phyloP scores from a whole-genome alignment of 2,888 invertebrate species.

The Toxonevra muliebris region DNA sequence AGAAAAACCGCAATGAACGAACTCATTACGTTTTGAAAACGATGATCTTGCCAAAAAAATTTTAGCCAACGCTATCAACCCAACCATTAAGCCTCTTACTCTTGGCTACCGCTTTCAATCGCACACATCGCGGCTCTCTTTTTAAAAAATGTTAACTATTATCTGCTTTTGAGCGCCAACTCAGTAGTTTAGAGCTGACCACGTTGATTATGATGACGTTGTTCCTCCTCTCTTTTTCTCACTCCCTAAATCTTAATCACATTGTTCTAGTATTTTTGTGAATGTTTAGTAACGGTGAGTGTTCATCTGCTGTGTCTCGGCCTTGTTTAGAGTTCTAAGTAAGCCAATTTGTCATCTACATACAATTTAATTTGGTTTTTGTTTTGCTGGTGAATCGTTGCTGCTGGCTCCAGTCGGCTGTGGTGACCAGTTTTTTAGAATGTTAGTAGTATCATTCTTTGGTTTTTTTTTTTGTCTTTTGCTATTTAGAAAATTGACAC shows the following conservation, averaged over 20 bases:
- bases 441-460: slow-evolving; percentile 8
- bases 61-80: too few species aligned
- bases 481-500: background rate
- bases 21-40: too few species aligned
- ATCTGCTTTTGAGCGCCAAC: background rate
- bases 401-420: slow-evolving; percentile 25
- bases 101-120: too few species aligned
- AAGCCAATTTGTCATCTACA: slow-evolving; percentile 37
- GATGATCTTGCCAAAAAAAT: too few species aligned
- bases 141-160: background rate
- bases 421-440: slow-evolving; percentile 8
- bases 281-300: slow-evolving; percentile 14
- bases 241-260: background rate
- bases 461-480: slow-evolving; percentile 6
- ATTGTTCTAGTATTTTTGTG: slow-evolving; percentile 5
- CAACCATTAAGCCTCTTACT: too few species aligned
- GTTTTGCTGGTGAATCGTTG: slow-evolving; percentile 18
- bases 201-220: background rate
- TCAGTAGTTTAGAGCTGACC: background rate
- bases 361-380: slow-evolving; percentile 12
- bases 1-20: background rate
- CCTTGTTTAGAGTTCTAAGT: slow-evolving; percentile 31
- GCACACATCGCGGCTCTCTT: background rate
- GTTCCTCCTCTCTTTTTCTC: background rate
- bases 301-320: slow-evolving; percentile 12